Evolutionary conservation across 1,140 invertebrate species (phyloP), one percentile per base, ranked within the genome.

Genomic region (Cyclina sinensis): DNA sequence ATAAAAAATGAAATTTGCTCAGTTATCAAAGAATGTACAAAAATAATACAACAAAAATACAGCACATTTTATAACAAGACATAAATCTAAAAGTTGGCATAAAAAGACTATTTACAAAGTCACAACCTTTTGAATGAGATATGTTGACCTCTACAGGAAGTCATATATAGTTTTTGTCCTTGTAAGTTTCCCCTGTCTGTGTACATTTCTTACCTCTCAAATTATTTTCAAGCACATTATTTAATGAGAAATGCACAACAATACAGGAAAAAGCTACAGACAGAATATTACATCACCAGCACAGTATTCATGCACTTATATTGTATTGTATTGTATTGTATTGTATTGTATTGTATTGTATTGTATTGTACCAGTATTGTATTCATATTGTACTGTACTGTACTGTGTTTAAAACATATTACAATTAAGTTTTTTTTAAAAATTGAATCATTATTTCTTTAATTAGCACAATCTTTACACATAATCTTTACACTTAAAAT

Each of bases 101-200:
- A 37, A 74, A 74, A 46, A 46, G 37, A 48, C 39, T 78, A 78
- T 78, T 24, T 78, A 78, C 74, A 78, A 78, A 70, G 43, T 78
- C 74, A 78, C 74, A 78, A 78, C 74, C 74, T 78, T 74, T 78
- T 78, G 74, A 78, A 78, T 78, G 74, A 78, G 74, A 78, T 78
- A 78, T 78, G 74, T 78, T 32, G 74, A 78, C 74, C 46, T 78
- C 74, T 32, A 30, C 16, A 37, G 74, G 65, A 78, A 78, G 74
- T 78, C 74, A 54, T 51, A 54, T 51, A 78, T 48, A 78, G 24
- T 32, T 78, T 78, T 78, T 78, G 74, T 46, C 46, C 24, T 70
- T 70, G 32, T 39, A 4, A 24, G 5, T 70, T 11, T 39, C 12
- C n/a, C 65, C 30, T 37, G 3, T 37, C 35, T 37, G 65, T 39